phyloP scores from a whole-genome alignment of 2,113 vertebrate species.

The Bambusicola thoracicus region DNA sequence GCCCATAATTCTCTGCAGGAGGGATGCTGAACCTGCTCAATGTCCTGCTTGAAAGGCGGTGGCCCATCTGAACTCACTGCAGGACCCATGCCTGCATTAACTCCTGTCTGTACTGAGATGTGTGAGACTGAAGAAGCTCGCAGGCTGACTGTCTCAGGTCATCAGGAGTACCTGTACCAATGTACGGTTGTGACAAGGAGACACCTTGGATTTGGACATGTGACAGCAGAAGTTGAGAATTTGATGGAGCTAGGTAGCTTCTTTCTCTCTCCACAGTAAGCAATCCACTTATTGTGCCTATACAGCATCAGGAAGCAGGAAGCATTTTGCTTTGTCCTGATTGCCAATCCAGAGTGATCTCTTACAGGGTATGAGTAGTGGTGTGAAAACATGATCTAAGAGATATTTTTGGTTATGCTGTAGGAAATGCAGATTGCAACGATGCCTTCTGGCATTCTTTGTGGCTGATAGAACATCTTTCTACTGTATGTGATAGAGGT shows the following conservation, averaged over 20 bases:
- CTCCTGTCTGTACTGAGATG: accelerated
- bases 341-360: background rate
- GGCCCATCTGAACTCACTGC: background rate
- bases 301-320: background rate
- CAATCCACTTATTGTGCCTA: background rate
- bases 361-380: background rate
- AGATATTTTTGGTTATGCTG: background rate
- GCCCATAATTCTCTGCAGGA: background rate
- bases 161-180: background rate
- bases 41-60: background rate
- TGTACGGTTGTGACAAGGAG: accelerated
- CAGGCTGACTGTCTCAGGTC: accelerated
- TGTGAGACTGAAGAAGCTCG: background rate
- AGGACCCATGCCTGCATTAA: background rate
- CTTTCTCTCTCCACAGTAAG: background rate
- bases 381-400: background rate
- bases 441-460: background rate
- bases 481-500: accelerated
- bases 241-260: background rate
- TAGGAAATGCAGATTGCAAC: accelerated
- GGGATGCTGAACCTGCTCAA: background rate
- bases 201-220: background rate
- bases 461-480: background rate
- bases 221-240: background rate
- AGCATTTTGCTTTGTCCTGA: background rate